Evolutionary conservation across 2,113 vertebrate genomes (phyloP).

Genomic region (Paralichthys olivaceus): DNA sequence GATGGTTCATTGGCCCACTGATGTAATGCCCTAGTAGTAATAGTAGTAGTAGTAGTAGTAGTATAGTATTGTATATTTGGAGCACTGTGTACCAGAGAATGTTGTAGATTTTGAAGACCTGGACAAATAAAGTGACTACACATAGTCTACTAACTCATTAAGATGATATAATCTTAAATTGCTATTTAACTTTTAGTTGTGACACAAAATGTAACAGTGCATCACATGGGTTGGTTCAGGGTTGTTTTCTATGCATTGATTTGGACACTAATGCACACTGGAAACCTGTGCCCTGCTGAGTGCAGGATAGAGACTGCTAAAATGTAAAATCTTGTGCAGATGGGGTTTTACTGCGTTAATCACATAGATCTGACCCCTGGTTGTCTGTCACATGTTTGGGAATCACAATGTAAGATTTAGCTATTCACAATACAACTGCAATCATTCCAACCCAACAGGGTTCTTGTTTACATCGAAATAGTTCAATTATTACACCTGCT

Average conservation of each 20-base stretch:
- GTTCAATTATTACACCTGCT: slow-evolving; percentile 9
- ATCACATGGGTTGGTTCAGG: not conserved
- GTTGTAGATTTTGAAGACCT: too few species aligned
- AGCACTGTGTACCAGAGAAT: too few species aligned
- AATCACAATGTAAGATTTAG: not conserved
- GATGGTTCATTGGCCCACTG: not conserved
- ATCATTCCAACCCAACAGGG: too few species aligned
- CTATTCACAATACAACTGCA: not conserved
- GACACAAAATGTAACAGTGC: not conserved
- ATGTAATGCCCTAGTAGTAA: not conserved
- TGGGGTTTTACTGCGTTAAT: not conserved
- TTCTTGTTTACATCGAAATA: slow-evolving; percentile 1
- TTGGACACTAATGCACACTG: slow-evolving; percentile 32
- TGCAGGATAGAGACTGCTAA: slow-evolving; percentile 2
- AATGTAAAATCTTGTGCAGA: slow-evolving; percentile 5
- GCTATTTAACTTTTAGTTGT: slow-evolving; percentile 4
- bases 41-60: too few species aligned
- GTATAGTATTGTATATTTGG: too few species aligned
- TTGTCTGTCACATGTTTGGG: slow-evolving; percentile 26
- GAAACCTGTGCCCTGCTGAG: slow-evolving; percentile 20
- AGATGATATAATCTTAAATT: too few species aligned
- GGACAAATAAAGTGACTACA: not conserved
- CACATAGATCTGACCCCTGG: slow-evolving; percentile 11
- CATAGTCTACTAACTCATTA: not conserved
- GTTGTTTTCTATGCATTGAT: slow-evolving; percentile 21